Evolutionary conservation across 2,113 vertebrate species (phyloP), one percentile per base, ranked within the genome.

Genomic region (Rousettus leschenaultii): DNA sequence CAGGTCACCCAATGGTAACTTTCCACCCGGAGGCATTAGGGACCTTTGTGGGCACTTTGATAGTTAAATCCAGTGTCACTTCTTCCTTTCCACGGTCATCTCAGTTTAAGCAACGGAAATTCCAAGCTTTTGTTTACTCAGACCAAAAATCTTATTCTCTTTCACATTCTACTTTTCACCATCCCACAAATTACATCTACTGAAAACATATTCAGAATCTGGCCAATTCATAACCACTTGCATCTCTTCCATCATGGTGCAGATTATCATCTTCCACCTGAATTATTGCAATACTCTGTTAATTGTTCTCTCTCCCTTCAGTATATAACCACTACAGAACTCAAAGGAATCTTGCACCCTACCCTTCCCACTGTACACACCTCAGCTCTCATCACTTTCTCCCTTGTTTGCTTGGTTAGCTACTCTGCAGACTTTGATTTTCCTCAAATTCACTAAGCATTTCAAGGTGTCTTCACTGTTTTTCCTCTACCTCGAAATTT

Each of bases 391-490:
- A 40, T 35, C n/a, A 15, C 48, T 28, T 43, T 61, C 35, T 57
- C 66, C 24, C 6, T 33, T 45, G 18, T 7, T 48, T 55, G 3
- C 30, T 55, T 80, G 9, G 13, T 45, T 26, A 71, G 57, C 71
- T 94, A 6, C 0, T 89, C 3, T 0, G 14, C 2, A 24, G 11
- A 51, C 0, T 4, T 43, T 57, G 26, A 3, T 73, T 43, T 73
- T 89, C 4, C 22, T 86, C 53, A 26, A 15, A 48, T 15, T 3
- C 3, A n/a, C 38, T 65, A 38, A 53, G 18, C 6, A 28, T 9
- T 14, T 43, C 33, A 3, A 3, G 4, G 0, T 16, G 6, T 38
- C 30, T 61, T 8, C 26, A 57, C 1, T 22, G 15, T 51, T 51
- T 66, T 3, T 77, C 21, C 22, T 78, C 22, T 5, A 45, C 15